Base-by-base conservation (phyloP, 2,797 vertebrate species). In the Microchirus variegatus region DNA sequence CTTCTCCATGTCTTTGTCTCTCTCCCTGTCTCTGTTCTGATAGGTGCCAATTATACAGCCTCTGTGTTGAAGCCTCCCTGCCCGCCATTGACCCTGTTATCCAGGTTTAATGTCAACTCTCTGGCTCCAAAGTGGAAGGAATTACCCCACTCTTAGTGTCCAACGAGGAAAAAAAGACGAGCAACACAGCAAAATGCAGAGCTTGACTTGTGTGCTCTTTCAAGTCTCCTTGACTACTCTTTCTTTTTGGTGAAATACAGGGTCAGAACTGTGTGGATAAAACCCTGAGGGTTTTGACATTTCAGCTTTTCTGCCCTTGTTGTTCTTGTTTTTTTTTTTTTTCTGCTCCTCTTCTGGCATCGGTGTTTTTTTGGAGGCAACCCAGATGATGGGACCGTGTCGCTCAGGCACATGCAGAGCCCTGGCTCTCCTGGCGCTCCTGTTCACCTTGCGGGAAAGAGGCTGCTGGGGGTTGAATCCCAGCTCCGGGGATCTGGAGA, bases 371-470 rank as follows among this genome's bases (percentile, higher is more conserved):
- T 75, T 80, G 74, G 80, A 69, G 60, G 61, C 22, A 69, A 80
- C 82, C 84, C 85, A 91, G 89, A 93, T 90, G 91, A 97, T 95
- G 96, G 92, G 90, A 93, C 69, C 95, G 85, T 92, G 93, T 73
- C 91, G 85, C 67, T 83, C 83, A 71, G 83, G 78, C 72, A 57
- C 87, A 78, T 82, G 83, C 78, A 68, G 73, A 68, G 80, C 83
- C 55, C 52, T 95, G 81, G 93, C 94, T 89, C 89, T 96, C 45
- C 79, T 96, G 71, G 89, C 92, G 17, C 91, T 96, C 75, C 90
- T 96, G 78, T 84, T 94, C 38, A 93, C 93, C 88, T 83, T 95
- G 80, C 87, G 94, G 89, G 93, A 94, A 76, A 89, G 88, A 84
- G 92, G 87, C 77, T 94, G 95, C 81, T 87, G 77, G 86, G 91